Percentiles rank a stretch among this genome's conserved stretches.
These are phyloP conservation scores for Oscarella lobularis DNA, from an alignment of 37 sponge, comb jelly and placozoan genomes.

Conservation along the genomic window DNA sequence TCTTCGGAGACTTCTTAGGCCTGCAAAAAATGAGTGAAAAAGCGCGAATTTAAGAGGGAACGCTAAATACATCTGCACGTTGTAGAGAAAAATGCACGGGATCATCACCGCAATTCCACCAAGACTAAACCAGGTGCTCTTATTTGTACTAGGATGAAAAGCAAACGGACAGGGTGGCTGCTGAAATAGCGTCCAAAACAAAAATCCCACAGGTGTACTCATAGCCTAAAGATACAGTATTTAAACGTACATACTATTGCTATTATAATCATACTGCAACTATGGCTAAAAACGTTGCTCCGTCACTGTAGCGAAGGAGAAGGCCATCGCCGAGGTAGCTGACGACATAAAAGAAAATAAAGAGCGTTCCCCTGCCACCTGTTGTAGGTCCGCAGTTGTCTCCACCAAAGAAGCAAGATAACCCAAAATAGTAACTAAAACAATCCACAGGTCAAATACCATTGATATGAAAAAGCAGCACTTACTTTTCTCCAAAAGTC, in stretches of 20 bases:
- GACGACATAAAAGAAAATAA: slow-evolving; percentile 42
- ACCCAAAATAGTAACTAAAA: slow-evolving; percentile 50
- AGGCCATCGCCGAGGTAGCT: slow-evolving; percentile 45
- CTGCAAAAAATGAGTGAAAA: no score
- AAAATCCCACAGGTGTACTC: slow-evolving; percentile 54
- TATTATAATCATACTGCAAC: slow-evolving; percentile 40
- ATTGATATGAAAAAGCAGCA: background rate
- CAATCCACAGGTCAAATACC: no score
- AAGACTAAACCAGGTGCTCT: slow-evolving; percentile 51
- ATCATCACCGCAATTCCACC: slow-evolving; percentile 49
- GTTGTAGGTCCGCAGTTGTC: slow-evolving; percentile 28
- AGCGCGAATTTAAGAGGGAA: no score
- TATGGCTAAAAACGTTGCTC: slow-evolving; percentile 52
- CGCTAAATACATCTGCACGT: slow-evolving; percentile 2
- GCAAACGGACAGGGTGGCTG: slow-evolving; percentile 5
- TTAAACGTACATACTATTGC: no score
- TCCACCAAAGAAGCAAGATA: slow-evolving; percentile 55
- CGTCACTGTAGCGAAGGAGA: slow-evolving; percentile 42
- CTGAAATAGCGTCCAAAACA: slow-evolving; percentile 55
- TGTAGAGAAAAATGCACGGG: slow-evolving; percentile 52
- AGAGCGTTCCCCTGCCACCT: slow-evolving; percentile 31
- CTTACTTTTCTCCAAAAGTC: slow-evolving; percentile 47
- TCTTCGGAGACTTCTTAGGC: no score
- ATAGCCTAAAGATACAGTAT: slow-evolving; percentile 20
- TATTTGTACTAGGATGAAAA: slow-evolving; percentile 23